Evolutionary conservation across 2,113 vertebrate species (phyloP).

Genomic region (Protobothrops flavoviridis): DNA sequence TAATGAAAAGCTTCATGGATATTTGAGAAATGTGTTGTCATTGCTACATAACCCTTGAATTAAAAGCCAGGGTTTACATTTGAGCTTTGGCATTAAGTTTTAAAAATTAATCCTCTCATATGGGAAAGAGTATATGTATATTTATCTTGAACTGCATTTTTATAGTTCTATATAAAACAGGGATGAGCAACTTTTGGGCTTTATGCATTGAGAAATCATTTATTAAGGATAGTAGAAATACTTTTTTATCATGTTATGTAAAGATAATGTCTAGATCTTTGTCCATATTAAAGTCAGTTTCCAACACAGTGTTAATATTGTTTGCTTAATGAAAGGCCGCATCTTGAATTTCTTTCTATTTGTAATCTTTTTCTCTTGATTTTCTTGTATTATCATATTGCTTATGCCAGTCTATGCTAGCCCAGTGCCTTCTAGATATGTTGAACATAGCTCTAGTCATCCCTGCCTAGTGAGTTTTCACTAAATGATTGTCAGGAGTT

Average conservation of each 20-base stretch:
- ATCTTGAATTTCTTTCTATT: neutral
- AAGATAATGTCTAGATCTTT: neutral
- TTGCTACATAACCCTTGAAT: neutral
- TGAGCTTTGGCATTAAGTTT: neutral
- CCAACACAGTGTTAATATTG: neutral
- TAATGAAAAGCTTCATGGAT: neutral
- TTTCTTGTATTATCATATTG: constrained; percentile 46
- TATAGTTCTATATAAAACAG: neutral
- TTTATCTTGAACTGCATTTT: neutral
- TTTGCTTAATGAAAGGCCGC: neutral
- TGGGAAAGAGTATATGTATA: neutral
- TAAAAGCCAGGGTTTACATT: neutral
- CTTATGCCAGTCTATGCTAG: no score
- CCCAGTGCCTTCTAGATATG: no score
- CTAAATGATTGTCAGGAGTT: neutral
- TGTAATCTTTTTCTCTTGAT: neutral
- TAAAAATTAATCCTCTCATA: neutral
- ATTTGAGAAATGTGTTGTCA: neutral
- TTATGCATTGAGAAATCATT: neutral
- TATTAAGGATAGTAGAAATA: neutral
- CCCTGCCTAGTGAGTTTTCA: neutral
- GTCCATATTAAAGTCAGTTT: neutral
- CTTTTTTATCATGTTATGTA: neutral
- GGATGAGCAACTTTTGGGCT: neutral
- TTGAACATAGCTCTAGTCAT: neutral